Evolutionary conservation across 1,140 invertebrate species (phyloP).

Genomic region (Lerema accius): DNA sequence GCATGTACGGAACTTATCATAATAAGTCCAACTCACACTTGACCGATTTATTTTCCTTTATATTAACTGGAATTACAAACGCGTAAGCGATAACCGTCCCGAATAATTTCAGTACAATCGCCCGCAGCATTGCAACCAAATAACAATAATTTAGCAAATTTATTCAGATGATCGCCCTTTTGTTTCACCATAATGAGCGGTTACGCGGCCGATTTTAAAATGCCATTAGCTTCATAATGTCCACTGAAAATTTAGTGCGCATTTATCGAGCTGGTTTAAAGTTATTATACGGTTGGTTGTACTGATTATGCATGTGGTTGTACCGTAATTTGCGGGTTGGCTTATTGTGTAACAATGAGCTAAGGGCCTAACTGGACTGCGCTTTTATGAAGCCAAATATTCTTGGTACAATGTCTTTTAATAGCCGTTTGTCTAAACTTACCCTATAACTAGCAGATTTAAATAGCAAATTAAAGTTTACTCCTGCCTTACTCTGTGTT

Average conservation of each 20-base stretch:
- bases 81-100: slow-evolving; percentile 32
- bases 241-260: slow-evolving; percentile 41
- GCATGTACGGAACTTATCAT: too few relatives aligned
- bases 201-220: slow-evolving; percentile 58
- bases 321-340: slow-evolving; percentile 42
- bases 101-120: slow-evolving; percentile 49
- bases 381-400: background rate
- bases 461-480: too few relatives aligned
- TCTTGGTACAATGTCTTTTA: too few relatives aligned
- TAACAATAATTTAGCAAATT: slow-evolving; percentile 70
- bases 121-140: slow-evolving; percentile 53
- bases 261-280: slow-evolving; percentile 35
- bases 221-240: slow-evolving; percentile 53
- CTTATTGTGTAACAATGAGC: slow-evolving; percentile 43
- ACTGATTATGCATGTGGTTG: slow-evolving; percentile 32
- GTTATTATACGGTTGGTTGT: slow-evolving; percentile 34
- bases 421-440: too few relatives aligned
- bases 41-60: too few relatives aligned
- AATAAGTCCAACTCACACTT: too few relatives aligned
- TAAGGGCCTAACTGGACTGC: background rate
- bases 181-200: slow-evolving; percentile 61
- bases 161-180: slow-evolving; percentile 61
- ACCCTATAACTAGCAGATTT: too few relatives aligned
- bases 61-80: slow-evolving; percentile 24
- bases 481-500: too few relatives aligned